Conservation (phyloP, 2,797 vertebrate species). For the Pempheris klunzingeri region DNA sequence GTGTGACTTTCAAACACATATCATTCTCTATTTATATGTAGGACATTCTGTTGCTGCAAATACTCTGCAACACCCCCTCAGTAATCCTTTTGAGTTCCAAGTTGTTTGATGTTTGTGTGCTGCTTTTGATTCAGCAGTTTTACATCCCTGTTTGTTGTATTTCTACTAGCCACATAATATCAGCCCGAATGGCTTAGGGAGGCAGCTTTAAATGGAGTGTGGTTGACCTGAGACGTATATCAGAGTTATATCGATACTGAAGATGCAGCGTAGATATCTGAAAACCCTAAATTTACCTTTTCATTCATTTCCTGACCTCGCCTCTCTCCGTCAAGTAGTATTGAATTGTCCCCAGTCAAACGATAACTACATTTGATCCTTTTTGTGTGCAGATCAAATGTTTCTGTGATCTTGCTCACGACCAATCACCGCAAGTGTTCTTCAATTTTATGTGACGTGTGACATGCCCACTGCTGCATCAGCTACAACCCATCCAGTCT, state of each 20-base stretch:
- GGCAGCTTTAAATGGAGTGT: not conserved
- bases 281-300: not conserved
- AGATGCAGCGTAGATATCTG: not conserved
- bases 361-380: too few species aligned
- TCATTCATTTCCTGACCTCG: conserved; percentile 6
- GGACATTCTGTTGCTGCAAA: conserved; percentile 52
- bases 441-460: too few species aligned
- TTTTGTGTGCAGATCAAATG: too few species aligned
- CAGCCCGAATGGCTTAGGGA: not conserved
- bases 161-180: not conserved
- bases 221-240: not conserved
- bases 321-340: too few species aligned
- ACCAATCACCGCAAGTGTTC: too few species aligned
- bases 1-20: conserved; percentile 13
- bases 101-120: conserved; percentile 23
- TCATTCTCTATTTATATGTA: conserved; percentile 41
- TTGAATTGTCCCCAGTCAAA: too few species aligned
- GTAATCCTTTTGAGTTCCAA: conserved; percentile 30
- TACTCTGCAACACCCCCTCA: conserved; percentile 59
- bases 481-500: too few species aligned
- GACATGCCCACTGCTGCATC: too few species aligned
- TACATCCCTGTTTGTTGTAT: not conserved
- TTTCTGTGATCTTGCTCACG: too few species aligned
- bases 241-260: not conserved
- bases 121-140: conserved; percentile 28